These are phyloP conservation scores for Xiphophorus hellerii DNA, from an alignment of 2,113 vertebrate species.

Conservation along the genomic window DNA sequence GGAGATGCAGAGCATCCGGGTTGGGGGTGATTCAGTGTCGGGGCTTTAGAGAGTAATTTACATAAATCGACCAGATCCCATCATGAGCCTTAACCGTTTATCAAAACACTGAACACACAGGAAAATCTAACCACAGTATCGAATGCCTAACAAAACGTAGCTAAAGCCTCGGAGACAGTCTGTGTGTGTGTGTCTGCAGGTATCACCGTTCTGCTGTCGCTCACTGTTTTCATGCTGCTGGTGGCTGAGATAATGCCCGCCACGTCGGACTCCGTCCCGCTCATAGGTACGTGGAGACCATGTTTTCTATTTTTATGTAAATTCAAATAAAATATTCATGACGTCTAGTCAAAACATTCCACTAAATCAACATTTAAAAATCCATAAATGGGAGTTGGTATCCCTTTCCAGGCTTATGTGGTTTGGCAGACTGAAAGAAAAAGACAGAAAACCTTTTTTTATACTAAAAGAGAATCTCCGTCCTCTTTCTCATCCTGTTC, in stretches of 20 bases:
- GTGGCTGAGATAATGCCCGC: constrained; percentile 79
- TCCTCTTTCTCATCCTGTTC: too few species aligned
- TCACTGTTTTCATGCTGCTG: constrained; percentile 80
- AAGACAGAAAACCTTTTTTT: too few species aligned
- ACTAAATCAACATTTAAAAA: too few species aligned
- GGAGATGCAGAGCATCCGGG: constrained; percentile 22
- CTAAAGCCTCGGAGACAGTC: neutral
- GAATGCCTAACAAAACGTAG: constrained; percentile 28
- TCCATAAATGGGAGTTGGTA: too few species aligned
- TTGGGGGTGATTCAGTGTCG: constrained; percentile 31
- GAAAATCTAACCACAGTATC: constrained; percentile 9
- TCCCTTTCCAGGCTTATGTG: too few species aligned
- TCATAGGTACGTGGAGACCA: constrained; percentile 72
- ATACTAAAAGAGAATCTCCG: too few species aligned
- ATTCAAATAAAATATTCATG: neutral
- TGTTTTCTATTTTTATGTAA: neutral
- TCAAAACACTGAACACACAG: constrained; percentile 48
- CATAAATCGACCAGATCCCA: constrained; percentile 59
- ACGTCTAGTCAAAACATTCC: neutral
- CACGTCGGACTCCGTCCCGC: constrained; percentile 81
- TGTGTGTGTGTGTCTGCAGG: constrained; percentile 49
- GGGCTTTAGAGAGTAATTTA: constrained; percentile 34
- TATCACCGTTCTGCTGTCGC: constrained; percentile 79
- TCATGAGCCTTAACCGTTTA: constrained; percentile 43
- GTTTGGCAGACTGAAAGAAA: too few species aligned